Evolutionary conservation across 2,888 invertebrate species (phyloP), one percentile per base, ranked within the genome.

Genomic region (Apodemia hepburni): DNA sequence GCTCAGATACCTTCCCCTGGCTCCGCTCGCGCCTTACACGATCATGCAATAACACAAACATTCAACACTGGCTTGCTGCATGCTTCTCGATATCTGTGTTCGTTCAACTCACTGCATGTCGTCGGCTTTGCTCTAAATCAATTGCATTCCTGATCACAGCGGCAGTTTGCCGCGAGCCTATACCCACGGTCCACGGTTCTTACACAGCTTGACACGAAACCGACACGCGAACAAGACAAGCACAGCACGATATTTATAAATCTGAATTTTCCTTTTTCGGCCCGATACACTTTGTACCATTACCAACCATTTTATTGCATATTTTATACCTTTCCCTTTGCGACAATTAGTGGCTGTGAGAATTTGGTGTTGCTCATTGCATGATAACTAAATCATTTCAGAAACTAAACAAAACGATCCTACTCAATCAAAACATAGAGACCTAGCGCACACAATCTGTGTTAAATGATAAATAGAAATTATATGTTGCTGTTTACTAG

Each of bases 251-350:
- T 76, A 76, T 75, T 75, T 72, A 73, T 73, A 75, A 75, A 76
- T 75, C 69, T 72, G 74, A 72, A 75, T 73, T 66, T 76, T 81
- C 79, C 82, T 83, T 81, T 42, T 78, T 78, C 78, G 76, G 82
- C 82, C 85, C 84, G 75, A 71, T 78, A 85, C 86, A 85, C 84
- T 77, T 75, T 81, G 79, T 87, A 86, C 83, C 84, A 83, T 83
- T 71, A 70, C 84, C 80, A 82, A 79, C 80, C 85, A 86, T 87
- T 85, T 86, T 83, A 80, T 80, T 85, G 85, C 89, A 89, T 91
- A 90, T 90, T 91, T 90, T 90, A 91, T 91, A 91, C 91, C 91
- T 91, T 91, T 91, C 91, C 91, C 90, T 87, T 86, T 85, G 86
- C 84, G 86, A 86, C 82, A 83, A 78, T 80, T 81, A 80, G 79